phyloP scores from a whole-genome alignment of 1,140 invertebrate genomes.

The Lepeophtheirus salmonis region DNA sequence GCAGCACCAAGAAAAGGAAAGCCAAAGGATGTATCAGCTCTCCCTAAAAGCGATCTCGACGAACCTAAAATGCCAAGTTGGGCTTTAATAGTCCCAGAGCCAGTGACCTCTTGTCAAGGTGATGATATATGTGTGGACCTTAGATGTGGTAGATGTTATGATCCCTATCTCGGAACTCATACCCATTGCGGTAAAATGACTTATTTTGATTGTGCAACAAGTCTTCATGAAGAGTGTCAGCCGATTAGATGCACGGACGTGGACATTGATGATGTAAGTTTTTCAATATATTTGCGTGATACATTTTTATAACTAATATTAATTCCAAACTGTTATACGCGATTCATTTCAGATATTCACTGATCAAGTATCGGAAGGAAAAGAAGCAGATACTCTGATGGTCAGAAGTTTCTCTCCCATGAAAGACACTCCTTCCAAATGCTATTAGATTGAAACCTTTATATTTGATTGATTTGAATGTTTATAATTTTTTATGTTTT shows the following conservation, averaged over 20 bases:
- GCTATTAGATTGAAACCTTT: background rate
- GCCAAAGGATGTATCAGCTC: no score
- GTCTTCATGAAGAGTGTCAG: slow-evolving; percentile 3
- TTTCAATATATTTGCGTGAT: background rate
- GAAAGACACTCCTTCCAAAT: background rate
- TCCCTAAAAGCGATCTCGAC: no score
- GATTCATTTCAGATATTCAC: background rate
- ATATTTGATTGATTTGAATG: no score
- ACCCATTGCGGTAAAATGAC: slow-evolving; percentile 4
- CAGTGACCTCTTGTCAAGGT: slow-evolving; percentile 2
- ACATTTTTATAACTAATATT: no score
- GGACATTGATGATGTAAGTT: slow-evolving; percentile 1
- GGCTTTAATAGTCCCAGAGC: slow-evolving; percentile 1
- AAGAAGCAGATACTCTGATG: background rate
- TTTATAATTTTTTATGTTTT: no score
- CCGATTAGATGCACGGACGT: slow-evolving; percentile 9
- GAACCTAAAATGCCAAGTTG: slow-evolving; percentile 3
- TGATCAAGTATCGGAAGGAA: background rate
- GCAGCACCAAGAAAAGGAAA: background rate
- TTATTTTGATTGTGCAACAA: slow-evolving; percentile 7
- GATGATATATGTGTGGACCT: slow-evolving; percentile 7
- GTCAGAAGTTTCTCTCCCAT: background rate
- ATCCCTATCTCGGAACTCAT: slow-evolving; percentile 14
- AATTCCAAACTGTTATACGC: no score
- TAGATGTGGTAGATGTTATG: background rate